phyloP scores from a whole-genome alignment of 2,797 vertebrate genomes.

The Siniperca obscura region DNA sequence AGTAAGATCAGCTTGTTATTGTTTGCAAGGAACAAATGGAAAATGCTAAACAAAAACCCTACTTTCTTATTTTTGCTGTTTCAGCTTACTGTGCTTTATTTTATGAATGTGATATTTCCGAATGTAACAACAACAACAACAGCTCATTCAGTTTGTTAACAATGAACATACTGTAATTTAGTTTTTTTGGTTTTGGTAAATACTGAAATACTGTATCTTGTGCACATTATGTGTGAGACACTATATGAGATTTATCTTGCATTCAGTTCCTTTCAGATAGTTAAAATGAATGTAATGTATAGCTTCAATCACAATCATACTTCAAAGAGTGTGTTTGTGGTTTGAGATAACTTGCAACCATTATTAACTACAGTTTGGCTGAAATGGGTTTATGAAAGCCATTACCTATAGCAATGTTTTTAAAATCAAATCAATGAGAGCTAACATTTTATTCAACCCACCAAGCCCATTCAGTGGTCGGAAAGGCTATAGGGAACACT shows the following conservation, averaged over 20 bases:
- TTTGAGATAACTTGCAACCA: not conserved
- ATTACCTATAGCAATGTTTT: not conserved
- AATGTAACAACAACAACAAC: not conserved
- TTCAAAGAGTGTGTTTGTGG: not conserved
- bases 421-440: not conserved
- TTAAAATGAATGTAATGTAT: not conserved
- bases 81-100: not conserved
- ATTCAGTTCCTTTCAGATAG: not conserved
- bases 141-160: too few species aligned
- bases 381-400: not conserved
- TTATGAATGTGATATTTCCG: not conserved
- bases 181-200: not conserved
- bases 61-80: not conserved
- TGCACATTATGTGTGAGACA: not conserved
- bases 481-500: not conserved
- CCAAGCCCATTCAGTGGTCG: not conserved
- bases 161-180: not conserved
- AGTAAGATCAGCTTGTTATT: not conserved
- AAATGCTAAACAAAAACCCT: not conserved
- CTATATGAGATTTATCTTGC: not conserved
- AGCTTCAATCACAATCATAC: not conserved
- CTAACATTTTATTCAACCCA: not conserved
- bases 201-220: not conserved
- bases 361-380: not conserved
- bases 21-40: not conserved